These are phyloP conservation scores for Triplophysa tibetana DNA, from an alignment of 2,113 vertebrate genomes.

Conservation along the genomic window DNA sequence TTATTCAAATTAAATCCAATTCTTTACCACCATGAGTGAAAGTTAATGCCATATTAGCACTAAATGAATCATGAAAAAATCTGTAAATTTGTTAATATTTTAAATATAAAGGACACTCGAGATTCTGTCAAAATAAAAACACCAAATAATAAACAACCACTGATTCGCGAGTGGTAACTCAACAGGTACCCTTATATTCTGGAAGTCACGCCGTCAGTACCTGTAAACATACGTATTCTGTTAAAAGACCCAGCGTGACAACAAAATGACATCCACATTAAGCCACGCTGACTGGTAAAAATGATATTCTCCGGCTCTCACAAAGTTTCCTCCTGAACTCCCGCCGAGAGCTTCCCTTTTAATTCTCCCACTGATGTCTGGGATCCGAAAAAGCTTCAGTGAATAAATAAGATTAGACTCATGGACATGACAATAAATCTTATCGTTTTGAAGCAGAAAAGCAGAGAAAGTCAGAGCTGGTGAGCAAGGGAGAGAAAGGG, in stretches of 20 bases:
- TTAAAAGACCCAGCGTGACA: conserved; percentile 55
- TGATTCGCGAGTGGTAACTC: not conserved
- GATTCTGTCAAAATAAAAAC: too few species aligned
- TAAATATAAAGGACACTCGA: not conserved
- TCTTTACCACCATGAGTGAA: not conserved
- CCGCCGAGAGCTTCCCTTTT: conserved; percentile 65
- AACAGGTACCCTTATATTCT: not conserved
- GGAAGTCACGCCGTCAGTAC: not conserved
- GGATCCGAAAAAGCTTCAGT: conserved; percentile 70
- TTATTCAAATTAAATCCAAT: too few species aligned
- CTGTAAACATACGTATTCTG: conserved; percentile 48
- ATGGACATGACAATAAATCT: conserved; percentile 75
- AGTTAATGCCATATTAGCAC: not conserved
- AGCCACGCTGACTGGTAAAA: conserved; percentile 55
- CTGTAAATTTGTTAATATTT: not conserved
- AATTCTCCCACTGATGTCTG: conserved; percentile 69
- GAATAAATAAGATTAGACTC: conserved; percentile 76
- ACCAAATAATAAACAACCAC: too few species aligned
- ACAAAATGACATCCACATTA: conserved; percentile 54
- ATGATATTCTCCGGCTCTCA: conserved; percentile 55
- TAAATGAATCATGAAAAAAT: not conserved
- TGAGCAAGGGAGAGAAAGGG: not conserved
- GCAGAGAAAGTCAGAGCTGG: conserved; percentile 47
- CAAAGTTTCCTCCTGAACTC: conserved; percentile 55
- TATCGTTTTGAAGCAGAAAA: conserved; percentile 70